A percentile compares a stretch with the other conserved stretches of the same genome.
Conservation (phyloP, 2,888 invertebrate genomes). For the Acronicta psi region DNA sequence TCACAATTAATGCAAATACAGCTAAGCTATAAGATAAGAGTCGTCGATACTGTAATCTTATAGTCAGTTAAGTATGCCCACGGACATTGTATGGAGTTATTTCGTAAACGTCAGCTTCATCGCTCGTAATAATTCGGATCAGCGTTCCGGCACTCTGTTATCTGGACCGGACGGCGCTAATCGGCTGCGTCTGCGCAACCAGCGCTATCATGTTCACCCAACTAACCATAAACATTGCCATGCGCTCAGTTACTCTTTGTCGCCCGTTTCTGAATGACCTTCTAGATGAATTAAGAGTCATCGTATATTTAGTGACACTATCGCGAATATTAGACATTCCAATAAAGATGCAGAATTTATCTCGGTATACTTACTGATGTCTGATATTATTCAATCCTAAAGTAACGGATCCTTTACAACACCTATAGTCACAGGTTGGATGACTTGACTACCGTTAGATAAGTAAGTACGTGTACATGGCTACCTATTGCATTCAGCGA, state of each 20-base stretch:
- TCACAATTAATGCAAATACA: conserved; percentile 39
- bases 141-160: conserved; percentile 82
- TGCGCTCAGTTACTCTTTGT: conserved; percentile 30
- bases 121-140: conserved; percentile 77
- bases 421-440: too few relatives aligned
- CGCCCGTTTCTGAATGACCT: conserved; percentile 21
- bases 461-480: too few relatives aligned
- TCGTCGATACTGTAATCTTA: conserved; percentile 34
- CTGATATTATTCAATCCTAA: too few relatives aligned
- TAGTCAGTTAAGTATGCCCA: conserved; percentile 35
- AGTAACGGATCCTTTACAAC: too few relatives aligned
- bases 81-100: conserved; percentile 57
- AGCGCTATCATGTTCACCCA: conserved; percentile 75
- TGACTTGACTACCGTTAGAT: too few relatives aligned
- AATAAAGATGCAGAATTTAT: too few relatives aligned
- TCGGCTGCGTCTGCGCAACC: conserved; percentile 79
- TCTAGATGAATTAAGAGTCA: neutral
- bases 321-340: too few relatives aligned
- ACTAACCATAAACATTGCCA: conserved; percentile 66
- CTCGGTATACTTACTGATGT: too few relatives aligned
- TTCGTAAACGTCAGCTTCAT: conserved; percentile 64
- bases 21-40: conserved; percentile 33
- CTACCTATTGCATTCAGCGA: too few relatives aligned
- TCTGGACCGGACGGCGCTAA: conserved; percentile 85
- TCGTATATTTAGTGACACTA: too few relatives aligned